Evolutionary conservation across 2,797 vertebrate genomes (phyloP).

Genomic region (Artibeus lituratus): DNA sequence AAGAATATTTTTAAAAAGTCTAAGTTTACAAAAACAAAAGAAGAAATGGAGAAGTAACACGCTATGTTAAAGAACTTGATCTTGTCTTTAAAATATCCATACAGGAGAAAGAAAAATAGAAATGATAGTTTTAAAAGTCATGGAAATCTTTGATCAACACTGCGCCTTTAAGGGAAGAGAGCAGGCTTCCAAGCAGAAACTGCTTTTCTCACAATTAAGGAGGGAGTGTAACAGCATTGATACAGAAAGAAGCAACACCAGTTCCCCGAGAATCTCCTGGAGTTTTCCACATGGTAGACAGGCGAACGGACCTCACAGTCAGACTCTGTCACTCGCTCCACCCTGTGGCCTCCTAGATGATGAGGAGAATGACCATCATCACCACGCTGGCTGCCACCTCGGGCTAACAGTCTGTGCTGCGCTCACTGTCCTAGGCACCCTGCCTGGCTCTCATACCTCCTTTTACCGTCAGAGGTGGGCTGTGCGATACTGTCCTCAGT

Average conservation of each 20-base stretch:
- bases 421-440: not conserved
- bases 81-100: not conserved
- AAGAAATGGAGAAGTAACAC: not conserved
- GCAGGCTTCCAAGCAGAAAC: not conserved
- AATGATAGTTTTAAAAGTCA: not conserved
- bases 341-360: not conserved
- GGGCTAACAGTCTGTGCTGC: too few species aligned
- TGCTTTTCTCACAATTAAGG: not conserved
- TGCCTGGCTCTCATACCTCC: not conserved
- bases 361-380: rapidly evolving
- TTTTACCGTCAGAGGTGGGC: not conserved
- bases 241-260: not conserved
- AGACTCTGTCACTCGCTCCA: not conserved
- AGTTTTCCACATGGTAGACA: not conserved
- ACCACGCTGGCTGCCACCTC: rapidly evolving
- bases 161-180: not conserved
- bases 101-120: not conserved
- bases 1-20: not conserved
- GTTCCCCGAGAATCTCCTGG: not conserved
- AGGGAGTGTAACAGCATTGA: not conserved
- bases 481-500: not conserved
- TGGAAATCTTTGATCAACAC: not conserved
- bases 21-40: not conserved
- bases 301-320: not conserved
- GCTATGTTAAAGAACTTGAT: not conserved